Conservation (phyloP, 30 jellyfish, hydroid and myxozoan species). For the Aurelia sp. region DNA sequence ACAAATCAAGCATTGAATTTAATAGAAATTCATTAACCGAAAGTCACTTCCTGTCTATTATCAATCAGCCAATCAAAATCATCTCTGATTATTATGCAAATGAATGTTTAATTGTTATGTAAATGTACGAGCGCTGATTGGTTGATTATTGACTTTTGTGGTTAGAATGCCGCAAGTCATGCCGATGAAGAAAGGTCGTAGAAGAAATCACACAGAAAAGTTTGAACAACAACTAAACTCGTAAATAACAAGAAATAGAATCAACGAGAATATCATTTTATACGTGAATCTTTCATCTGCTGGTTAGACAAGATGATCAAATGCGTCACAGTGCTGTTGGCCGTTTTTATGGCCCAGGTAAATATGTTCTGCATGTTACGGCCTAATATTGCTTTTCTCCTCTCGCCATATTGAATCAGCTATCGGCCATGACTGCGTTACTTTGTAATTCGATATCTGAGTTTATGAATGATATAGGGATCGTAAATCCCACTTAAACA, state of each 20-base stretch:
- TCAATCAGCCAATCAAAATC: conserved; percentile 6
- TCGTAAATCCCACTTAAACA: too few relatives aligned
- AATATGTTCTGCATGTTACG: neutral
- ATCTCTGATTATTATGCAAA: conserved; percentile 25
- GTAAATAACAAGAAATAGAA: too few relatives aligned
- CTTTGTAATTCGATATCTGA: too few relatives aligned
- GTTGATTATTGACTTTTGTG: conserved; percentile 40
- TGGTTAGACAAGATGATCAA: neutral
- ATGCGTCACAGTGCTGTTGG: conserved; percentile 9
- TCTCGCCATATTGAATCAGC: conserved; percentile 68
- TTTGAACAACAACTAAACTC: too few relatives aligned
- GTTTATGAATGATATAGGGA: neutral
- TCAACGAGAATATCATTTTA: too few relatives aligned
- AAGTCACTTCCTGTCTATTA: conserved; percentile 49
- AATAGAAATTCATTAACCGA: neutral
- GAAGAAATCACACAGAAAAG: neutral
- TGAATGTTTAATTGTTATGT: neutral
- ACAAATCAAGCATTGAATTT: neutral
- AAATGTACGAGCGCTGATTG: conserved; percentile 16
- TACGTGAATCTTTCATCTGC: too few relatives aligned
- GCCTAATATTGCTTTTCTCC: neutral
- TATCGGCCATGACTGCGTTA: too few relatives aligned
- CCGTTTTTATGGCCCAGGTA: conserved; percentile 62
- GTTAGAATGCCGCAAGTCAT: conserved; percentile 58
- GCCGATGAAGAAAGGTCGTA: conserved; percentile 34